A percentile compares a stretch with the other conserved stretches of the same genome.
Conservation (phyloP, 2,888 invertebrate genomes). For the Entomobrya multifasciata region DNA sequence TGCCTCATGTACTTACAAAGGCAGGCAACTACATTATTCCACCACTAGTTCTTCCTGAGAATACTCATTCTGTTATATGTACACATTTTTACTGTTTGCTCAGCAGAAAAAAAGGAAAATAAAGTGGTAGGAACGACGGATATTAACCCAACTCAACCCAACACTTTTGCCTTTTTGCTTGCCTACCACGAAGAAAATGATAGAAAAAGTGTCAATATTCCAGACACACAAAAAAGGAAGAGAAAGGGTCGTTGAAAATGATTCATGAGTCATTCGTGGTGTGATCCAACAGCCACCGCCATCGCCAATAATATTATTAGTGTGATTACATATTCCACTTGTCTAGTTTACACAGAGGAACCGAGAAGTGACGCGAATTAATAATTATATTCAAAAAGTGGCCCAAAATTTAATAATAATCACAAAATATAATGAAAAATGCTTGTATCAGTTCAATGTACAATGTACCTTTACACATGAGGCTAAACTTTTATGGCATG, state of each 20-base stretch:
- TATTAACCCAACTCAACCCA: conserved; percentile 30
- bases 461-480: too few species aligned
- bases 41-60: neutral
- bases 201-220: conserved; percentile 41
- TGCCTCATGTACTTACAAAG: neutral
- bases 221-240: conserved; percentile 10
- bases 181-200: conserved; percentile 7
- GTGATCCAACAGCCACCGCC: neutral
- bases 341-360: neutral
- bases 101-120: conserved; percentile 40
- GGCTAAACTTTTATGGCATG: too few species aligned
- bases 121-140: conserved; percentile 12
- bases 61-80: conserved; percentile 26
- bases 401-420: neutral
- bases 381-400: neutral
- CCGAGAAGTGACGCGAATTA: too few species aligned
- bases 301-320: neutral
- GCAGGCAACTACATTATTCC: too few species aligned
- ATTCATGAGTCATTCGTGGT: conserved; percentile 42
- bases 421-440: conserved; percentile 1
- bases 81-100: conserved; percentile 30
- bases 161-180: conserved; percentile 51
- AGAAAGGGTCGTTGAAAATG: conserved; percentile 14
- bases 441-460: neutral
- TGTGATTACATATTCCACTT: conserved; percentile 5